These are phyloP conservation scores for Emys orbicularis DNA, from an alignment of 2,797 vertebrate genomes.

Conservation along the genomic window DNA sequence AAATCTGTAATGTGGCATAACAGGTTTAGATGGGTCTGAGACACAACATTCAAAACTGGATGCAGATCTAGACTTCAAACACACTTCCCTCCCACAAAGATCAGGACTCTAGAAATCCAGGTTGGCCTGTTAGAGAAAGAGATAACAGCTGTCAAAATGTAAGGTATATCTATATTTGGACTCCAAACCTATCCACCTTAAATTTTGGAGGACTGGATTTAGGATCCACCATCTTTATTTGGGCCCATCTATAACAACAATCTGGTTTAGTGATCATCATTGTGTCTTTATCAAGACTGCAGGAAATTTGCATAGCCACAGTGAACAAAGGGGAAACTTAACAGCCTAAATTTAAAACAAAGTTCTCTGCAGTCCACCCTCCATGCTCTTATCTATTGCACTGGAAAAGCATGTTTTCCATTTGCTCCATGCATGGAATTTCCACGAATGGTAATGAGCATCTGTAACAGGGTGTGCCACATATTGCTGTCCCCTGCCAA, in stretches of 20 bases:
- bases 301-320: too few relatives aligned
- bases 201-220: neutral
- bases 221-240: neutral
- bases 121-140: neutral
- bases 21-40: neutral
- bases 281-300: too few relatives aligned
- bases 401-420: neutral
- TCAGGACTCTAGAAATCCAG: neutral
- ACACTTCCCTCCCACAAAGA: neutral
- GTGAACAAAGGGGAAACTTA: too few relatives aligned
- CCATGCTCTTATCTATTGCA: too few relatives aligned
- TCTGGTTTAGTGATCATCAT: too few relatives aligned
- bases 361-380: too few relatives aligned
- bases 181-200: neutral
- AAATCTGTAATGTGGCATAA: neutral
- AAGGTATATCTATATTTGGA: neutral
- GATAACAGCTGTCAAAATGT: neutral
- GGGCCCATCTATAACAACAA: too few relatives aligned
- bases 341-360: too few relatives aligned
- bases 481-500: too few relatives aligned
- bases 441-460: neutral
- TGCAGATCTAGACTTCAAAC: neutral
- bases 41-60: neutral
- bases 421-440: neutral
- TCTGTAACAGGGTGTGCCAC: too few relatives aligned